Percentiles rank a stretch among this genome's conserved stretches.
Evolutionary conservation across 2,888 invertebrate species (phyloP).

Genomic region (Nomada ruficornis): DNA sequence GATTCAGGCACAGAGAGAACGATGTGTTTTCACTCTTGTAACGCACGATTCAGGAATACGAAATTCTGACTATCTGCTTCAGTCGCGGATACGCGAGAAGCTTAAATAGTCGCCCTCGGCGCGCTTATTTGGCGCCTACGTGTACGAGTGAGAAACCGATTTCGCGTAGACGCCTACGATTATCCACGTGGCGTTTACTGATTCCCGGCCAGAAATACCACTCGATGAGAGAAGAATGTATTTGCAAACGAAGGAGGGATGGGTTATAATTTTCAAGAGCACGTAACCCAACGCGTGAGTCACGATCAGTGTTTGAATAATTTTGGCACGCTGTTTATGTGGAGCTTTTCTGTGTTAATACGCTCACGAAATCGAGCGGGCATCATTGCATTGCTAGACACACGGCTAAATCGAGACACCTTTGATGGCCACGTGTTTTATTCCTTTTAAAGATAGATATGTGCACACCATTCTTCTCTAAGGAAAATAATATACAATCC

Average conservation of each 20-base stretch:
- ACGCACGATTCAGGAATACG: constrained; percentile 11
- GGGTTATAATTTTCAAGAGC: constrained; percentile 22
- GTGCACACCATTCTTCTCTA: not conserved
- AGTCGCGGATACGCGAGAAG: constrained; percentile 32
- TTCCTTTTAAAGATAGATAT: not conserved
- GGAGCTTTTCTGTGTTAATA: not conserved
- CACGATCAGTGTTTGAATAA: constrained; percentile 32
- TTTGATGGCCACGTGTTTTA: not conserved
- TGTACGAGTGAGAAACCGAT: not conserved
- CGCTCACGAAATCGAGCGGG: not conserved
- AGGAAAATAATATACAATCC: not conserved
- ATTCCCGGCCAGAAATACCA: constrained; percentile 60
- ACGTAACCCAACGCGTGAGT: constrained; percentile 31
- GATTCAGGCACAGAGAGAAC: not conserved
- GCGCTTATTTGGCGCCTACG: constrained; percentile 10
- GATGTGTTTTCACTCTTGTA: not conserved
- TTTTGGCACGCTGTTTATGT: constrained; percentile 31
- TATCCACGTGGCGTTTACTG: constrained; percentile 61
- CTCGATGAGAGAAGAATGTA: constrained; percentile 1
- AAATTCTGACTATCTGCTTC: constrained; percentile 52
- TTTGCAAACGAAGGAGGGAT: not conserved
- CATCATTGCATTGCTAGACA: not conserved
- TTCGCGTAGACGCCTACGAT: constrained; percentile 38
- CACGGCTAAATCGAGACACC: not conserved
- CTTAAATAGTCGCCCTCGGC: constrained; percentile 63